These are phyloP conservation scores for Balanococcus diminutus DNA, from an alignment of 2,888 invertebrate species.

Conservation along the genomic window DNA sequence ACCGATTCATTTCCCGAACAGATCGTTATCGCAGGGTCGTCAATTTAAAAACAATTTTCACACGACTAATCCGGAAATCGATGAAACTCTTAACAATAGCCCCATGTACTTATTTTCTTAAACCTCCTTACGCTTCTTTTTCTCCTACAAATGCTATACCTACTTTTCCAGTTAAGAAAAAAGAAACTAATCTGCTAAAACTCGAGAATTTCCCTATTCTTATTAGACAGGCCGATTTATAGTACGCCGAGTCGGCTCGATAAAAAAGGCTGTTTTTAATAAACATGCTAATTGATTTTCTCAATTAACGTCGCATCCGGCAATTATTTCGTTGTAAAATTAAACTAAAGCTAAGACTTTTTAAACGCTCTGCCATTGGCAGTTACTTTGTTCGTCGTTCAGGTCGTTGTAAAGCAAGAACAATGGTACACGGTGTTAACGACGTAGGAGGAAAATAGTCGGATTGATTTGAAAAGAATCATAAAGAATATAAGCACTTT, in stretches of 20 bases:
- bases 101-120: neutral
- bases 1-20: no score
- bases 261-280: slow-evolving; percentile 7
- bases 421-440: slow-evolving; percentile 1
- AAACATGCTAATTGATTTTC: slow-evolving; percentile 38
- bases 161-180: neutral
- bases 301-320: slow-evolving; percentile 25
- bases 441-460: slow-evolving; percentile 31
- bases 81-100: neutral
- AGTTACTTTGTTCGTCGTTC: neutral
- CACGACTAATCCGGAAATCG: neutral
- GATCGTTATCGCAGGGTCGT: no score
- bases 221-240: neutral
- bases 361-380: slow-evolving; percentile 35
- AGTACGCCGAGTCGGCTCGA: neutral
- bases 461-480: slow-evolving; percentile 30
- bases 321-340: slow-evolving; percentile 30
- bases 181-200: slow-evolving; percentile 32
- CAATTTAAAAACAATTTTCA: no score
- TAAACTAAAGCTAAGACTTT: slow-evolving; percentile 13
- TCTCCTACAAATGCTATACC: neutral
- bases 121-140: neutral
- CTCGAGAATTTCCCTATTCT: neutral
- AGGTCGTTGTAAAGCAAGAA: neutral
- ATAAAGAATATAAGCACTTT: slow-evolving; percentile 7